Base-by-base conservation (phyloP, 2,797 vertebrate genomes). In the Fratercula arctica region DNA sequence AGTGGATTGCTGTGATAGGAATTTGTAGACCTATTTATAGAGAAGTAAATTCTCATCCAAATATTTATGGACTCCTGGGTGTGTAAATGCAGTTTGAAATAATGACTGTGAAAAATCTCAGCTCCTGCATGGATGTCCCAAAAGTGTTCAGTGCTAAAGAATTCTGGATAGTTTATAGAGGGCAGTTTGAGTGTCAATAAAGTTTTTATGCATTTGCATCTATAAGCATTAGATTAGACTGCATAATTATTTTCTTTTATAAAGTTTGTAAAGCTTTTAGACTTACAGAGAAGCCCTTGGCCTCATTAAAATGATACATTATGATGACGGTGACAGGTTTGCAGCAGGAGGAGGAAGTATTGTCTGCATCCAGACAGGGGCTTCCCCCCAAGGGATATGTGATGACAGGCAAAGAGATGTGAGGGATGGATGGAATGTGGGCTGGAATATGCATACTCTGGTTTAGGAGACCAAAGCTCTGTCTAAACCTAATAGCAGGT, bases 21-120 rank as follows among this genome's bases (percentile, higher is more conserved):
- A 69, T 91, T 70, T 92, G 51, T 82, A 87, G 72, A 28, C 35
- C 59, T 89, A 19, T 83, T 91, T 85, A 77, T 39, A 74, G 85
- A 87, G 35, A 50, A 79, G 29, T 90, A 81, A 92, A 84, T 81
- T 76, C 29, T 89, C 25, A 33, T 56, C 35, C 51, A 83, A 76
- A 12, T 85, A 87, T 93, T 85, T 94, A 85, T 81, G 54, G 37
- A 81, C 79, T 94, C 57, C 41, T 78, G 33, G 14, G 19, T 83
- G 46, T 89, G 29, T 85, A 84, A 87, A 78, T 81, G 51, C 12
- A 50, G 25, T 66, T 85, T 85, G 37, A 85, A 89, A 61, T 53
- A 89, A 72, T 16, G 23, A 29, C 54, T 85, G 18, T 67, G 75
- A 94, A 91, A 74, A 39, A 16, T 63, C 39, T 90, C 39, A 70